These are phyloP conservation scores for Enteromius mattozi DNA, from an alignment of 2,797 vertebrate species.

Conservation along the genomic window DNA sequence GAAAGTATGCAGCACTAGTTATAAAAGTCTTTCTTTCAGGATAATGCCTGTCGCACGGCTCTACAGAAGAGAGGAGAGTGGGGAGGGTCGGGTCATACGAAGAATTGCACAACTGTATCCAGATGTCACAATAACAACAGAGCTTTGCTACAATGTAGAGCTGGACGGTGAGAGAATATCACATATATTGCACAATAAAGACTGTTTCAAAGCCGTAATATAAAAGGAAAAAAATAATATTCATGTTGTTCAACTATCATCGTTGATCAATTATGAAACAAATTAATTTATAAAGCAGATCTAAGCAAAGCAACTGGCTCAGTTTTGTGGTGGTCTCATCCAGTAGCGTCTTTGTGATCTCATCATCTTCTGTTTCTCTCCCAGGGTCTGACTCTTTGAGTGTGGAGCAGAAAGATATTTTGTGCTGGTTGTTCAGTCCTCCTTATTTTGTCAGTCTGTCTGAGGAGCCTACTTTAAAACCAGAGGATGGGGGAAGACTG, in stretches of 20 bases:
- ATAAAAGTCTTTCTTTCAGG: conserved; percentile 41
- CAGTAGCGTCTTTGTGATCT: background rate
- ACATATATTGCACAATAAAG: background rate
- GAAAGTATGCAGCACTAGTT: background rate
- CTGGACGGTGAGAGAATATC: conserved; percentile 72
- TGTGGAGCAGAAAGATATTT: conserved; percentile 74
- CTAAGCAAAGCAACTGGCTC: background rate
- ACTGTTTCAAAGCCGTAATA: background rate
- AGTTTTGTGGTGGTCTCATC: background rate
- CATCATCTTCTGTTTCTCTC: conserved; percentile 27
- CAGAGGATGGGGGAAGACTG: conserved; percentile 73
- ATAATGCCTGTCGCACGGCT: conserved; percentile 79
- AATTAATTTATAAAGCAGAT: background rate
- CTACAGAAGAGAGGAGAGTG: conserved; percentile 74
- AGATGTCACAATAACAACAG: conserved; percentile 70
- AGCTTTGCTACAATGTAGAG: conserved; percentile 83
- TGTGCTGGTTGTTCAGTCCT: conserved; percentile 86
- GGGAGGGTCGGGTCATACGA: conserved; percentile 68
- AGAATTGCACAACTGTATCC: conserved; percentile 71
- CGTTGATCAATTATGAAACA: background rate
- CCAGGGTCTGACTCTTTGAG: conserved; percentile 74
- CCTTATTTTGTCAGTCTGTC: conserved; percentile 75
- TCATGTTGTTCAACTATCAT: background rate
- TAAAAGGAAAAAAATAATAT: background rate
- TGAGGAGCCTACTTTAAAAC: conserved; percentile 76